A percentile compares a stretch with the other conserved stretches of the same genome.
phyloP scores from a whole-genome alignment of 2,888 invertebrate genomes.

The Cartodere bifasciata region DNA sequence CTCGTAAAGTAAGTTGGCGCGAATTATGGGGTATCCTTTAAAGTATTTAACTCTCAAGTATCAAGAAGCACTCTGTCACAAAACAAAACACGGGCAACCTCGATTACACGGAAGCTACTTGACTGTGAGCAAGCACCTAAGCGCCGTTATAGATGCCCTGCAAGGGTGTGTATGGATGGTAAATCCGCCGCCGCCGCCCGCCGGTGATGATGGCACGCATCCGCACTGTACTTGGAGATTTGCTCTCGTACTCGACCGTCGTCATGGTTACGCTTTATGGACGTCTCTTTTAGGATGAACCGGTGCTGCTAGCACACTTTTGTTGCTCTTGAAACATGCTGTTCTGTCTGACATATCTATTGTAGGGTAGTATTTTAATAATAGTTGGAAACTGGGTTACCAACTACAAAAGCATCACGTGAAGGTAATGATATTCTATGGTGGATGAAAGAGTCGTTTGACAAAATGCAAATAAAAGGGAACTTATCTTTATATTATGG shows the following conservation, averaged over 20 bases:
- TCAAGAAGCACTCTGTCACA: not conserved
- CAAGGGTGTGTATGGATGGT: conserved; percentile 13
- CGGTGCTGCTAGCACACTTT: conserved; percentile 3
- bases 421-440: no score
- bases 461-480: no score
- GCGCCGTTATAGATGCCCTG: conserved; percentile 8
- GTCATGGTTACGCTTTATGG: conserved; percentile 15
- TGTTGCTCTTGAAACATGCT: no score
- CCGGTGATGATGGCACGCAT: conserved; percentile 21
- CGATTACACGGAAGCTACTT: not conserved
- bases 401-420: no score
- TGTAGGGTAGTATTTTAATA: no score
- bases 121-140: not conserved
- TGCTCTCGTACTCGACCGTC: conserved; percentile 19
- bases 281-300: conserved; percentile 1
- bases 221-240: conserved; percentile 19
- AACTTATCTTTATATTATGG: no score
- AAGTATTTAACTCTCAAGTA: no score
- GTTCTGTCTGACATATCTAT: no score
- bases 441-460: no score
- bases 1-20: no score
- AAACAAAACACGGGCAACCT: not conserved
- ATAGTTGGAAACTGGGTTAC: no score
- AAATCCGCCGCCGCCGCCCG: conserved; percentile 15
- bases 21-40: no score